Base-by-base conservation (phyloP, 2,888 invertebrate genomes). In the Vandiemenella viatica region DNA sequence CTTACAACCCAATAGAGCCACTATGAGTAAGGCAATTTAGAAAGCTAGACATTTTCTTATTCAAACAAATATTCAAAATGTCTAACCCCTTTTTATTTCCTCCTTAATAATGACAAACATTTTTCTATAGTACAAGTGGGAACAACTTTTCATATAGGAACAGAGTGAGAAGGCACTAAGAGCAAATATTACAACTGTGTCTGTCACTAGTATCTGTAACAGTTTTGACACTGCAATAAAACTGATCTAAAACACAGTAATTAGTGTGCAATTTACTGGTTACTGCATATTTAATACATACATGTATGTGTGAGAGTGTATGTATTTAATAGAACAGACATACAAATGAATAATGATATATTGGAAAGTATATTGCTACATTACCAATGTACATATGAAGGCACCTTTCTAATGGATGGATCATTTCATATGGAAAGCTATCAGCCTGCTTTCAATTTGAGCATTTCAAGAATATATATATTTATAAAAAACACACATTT, bases 401-500 rank as follows among this genome's bases (percentile, higher is more conserved):
- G 48, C 48, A 48, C 48, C 48, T 48, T n/a, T 42, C 43, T 42
- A 42, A 15, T 48, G 48, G 48, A 48, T 48, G 48, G 48, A 48
- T 22, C 23, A n/a, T 37, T 22, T 19, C 17, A 19, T 26, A 18
- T 26, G 32, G 41, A 42, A 47, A 47, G n/a, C n/a, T n/a, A 47
- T 41, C 43, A 16, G 37, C 23, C 7, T 43, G 43, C 43, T 43
- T 48, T 48, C 17, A 17, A 7, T 48, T 48, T 48, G 48, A 48
- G 48, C 48, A 43, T 43, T 7, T 45, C 21, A 19, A 45, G 15
- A 42, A n/a, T n/a, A 19, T 15, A 20, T n/a, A 42, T 21, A n/a
- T 15, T 13, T n/a, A 42, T 21, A n/a, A 21, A 16, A 19, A 20
- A n/a, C 8, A n/a, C 20, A n/a, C 19, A 42, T 42, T 19, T n/a